Conservation (phyloP, 2,113 vertebrate genomes). For the Petrocephalus zakoni region DNA sequence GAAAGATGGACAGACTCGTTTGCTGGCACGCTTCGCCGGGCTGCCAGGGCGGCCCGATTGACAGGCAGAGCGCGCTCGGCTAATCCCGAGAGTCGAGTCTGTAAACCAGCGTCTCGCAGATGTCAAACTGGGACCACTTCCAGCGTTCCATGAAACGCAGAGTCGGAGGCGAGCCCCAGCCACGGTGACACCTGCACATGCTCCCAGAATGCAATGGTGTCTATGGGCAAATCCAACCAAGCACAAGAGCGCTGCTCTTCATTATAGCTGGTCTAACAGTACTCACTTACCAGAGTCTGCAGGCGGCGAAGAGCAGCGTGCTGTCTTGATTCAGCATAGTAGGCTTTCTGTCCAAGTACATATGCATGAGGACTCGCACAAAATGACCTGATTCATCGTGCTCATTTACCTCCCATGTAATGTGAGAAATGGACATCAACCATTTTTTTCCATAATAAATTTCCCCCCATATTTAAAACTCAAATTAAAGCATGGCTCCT, state of each 20-base stretch:
- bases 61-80: neutral
- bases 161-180: neutral
- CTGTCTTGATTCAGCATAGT: neutral
- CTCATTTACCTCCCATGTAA: conserved; percentile 45
- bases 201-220: neutral
- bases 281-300: neutral
- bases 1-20: neutral
- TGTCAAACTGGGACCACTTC: conserved; percentile 12
- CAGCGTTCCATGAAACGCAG: neutral
- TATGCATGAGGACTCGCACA: neutral
- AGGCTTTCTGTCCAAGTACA: neutral
- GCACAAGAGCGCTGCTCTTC: neutral
- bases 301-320: neutral
- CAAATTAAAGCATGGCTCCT: neutral
- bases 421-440: conserved; percentile 7
- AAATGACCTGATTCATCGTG: conserved; percentile 14
- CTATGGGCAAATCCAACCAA: neutral
- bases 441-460: conserved; percentile 7
- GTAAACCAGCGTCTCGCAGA: conserved; percentile 11
- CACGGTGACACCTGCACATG: neutral
- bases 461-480: neutral
- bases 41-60: neutral
- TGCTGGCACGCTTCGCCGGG: neutral
- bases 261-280: neutral
- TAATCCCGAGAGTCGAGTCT: conserved; percentile 1